These are phyloP conservation scores for Erpornis zantholeuca DNA, from an alignment of 2,113 vertebrate genomes.

Conservation along the genomic window DNA sequence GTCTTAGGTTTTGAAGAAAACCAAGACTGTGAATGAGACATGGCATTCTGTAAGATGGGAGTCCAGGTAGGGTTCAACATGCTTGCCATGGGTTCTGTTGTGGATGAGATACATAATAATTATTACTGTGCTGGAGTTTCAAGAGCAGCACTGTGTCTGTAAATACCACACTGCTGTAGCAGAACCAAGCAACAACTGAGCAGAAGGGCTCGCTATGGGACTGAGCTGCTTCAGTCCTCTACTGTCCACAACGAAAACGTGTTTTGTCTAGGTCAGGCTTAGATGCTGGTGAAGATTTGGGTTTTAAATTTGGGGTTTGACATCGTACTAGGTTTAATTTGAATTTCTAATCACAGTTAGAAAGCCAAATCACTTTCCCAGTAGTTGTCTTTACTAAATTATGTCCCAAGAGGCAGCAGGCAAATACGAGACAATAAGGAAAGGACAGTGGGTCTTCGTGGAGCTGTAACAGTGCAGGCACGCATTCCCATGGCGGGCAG, in stretches of 20 bases:
- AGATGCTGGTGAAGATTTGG: not conserved
- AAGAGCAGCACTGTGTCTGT: not conserved
- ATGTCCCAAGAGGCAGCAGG: not conserved
- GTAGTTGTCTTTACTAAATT: not conserved
- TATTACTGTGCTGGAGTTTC: not conserved
- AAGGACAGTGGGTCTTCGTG: not conserved
- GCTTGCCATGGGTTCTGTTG: not conserved
- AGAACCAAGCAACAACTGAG: not conserved
- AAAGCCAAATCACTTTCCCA: not conserved
- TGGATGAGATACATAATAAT: not conserved
- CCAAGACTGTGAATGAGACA: not conserved
- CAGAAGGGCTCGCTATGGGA: not conserved
- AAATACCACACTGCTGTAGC: not conserved
- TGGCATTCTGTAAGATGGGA: not conserved
- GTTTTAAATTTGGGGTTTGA: not conserved
- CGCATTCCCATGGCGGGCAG: fast-evolving
- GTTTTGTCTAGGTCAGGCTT: not conserved
- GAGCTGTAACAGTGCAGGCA: fast-evolving
- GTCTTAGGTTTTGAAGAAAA: not conserved
- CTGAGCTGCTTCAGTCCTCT: not conserved
- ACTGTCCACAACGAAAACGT: not conserved
- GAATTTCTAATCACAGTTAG: not conserved
- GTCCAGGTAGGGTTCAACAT: not conserved
- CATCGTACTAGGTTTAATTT: not conserved
- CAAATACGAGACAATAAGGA: not conserved